A percentile compares a stretch with the other conserved stretches of the same genome.
These are phyloP conservation scores for Oscheius sp. DNA, from an alignment of 2,888 invertebrate genomes.

Conservation along the genomic window DNA sequence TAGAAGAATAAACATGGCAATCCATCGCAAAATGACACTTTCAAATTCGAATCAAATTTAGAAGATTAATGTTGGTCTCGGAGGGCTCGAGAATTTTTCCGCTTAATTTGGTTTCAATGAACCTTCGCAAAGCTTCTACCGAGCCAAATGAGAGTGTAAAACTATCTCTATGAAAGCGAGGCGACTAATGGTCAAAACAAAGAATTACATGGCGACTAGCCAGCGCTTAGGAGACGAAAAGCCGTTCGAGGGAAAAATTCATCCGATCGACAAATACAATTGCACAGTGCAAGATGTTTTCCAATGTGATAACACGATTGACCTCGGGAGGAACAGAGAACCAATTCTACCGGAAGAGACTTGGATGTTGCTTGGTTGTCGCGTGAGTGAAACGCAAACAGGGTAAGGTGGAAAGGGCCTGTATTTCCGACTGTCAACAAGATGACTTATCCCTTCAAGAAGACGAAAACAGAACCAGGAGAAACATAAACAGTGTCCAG, in stretches of 20 bases:
- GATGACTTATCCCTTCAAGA: too few species aligned
- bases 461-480: neutral
- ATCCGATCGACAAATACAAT: neutral
- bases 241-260: neutral
- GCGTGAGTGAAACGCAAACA: conserved; percentile 5
- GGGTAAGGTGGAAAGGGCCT: neutral
- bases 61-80: too few species aligned
- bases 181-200: conserved; percentile 3
- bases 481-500: neutral
- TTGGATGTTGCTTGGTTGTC: too few species aligned
- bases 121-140: neutral
- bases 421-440: too few species aligned
- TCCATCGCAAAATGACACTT: too few species aligned
- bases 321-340: too few species aligned
- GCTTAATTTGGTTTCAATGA: conserved; percentile 1
- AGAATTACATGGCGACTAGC: neutral
- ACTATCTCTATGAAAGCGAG: neutral
- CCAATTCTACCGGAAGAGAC: too few species aligned
- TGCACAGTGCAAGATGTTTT: too few species aligned
- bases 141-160: neutral
- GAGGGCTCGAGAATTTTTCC: too few species aligned
- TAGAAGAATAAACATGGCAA: too few species aligned
- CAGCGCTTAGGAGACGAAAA: neutral
- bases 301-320: too few species aligned
- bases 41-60: too few species aligned